Evolutionary conservation across 2,888 invertebrate genomes (phyloP).

Genomic region (Eilema caniola): DNA sequence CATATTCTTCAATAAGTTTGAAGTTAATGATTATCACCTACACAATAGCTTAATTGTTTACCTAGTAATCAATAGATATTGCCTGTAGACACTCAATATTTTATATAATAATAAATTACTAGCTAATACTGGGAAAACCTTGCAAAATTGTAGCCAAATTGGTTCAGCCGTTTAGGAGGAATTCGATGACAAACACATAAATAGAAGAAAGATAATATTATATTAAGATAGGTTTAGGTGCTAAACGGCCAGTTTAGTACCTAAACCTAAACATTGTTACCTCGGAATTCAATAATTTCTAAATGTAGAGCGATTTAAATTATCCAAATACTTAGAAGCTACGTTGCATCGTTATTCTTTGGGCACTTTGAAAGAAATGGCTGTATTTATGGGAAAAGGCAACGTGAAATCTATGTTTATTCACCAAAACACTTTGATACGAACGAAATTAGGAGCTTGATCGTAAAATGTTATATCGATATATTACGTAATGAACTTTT

Average conservation of each 20-base stretch:
- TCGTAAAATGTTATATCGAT: constrained; percentile 21
- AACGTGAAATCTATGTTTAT: constrained; percentile 22
- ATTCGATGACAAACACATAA: no score
- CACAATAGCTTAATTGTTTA: neutral
- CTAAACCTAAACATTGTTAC: neutral
- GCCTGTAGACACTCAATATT: neutral
- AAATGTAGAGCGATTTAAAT: neutral
- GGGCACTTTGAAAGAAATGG: constrained; percentile 21
- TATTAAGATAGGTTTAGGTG: neutral
- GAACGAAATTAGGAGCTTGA: constrained; percentile 12
- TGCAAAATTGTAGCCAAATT: no score
- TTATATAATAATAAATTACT: no score
- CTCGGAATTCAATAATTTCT: neutral
- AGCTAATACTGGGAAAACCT: no score
- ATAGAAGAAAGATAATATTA: no score
- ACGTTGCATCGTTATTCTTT: constrained; percentile 8
- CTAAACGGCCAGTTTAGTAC: neutral
- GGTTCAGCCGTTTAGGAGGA: no score
- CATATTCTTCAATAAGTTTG: no score
- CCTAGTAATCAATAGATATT: neutral
- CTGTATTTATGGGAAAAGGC: constrained; percentile 8
- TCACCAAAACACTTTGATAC: constrained; percentile 8
- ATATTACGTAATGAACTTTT: constrained; percentile 33
- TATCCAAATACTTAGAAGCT: neutral
- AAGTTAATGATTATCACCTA: neutral